A percentile compares a stretch with the other conserved stretches of the same genome.
Conservation (phyloP, 2,888 invertebrate species). For the Spodoptera littoralis region DNA sequence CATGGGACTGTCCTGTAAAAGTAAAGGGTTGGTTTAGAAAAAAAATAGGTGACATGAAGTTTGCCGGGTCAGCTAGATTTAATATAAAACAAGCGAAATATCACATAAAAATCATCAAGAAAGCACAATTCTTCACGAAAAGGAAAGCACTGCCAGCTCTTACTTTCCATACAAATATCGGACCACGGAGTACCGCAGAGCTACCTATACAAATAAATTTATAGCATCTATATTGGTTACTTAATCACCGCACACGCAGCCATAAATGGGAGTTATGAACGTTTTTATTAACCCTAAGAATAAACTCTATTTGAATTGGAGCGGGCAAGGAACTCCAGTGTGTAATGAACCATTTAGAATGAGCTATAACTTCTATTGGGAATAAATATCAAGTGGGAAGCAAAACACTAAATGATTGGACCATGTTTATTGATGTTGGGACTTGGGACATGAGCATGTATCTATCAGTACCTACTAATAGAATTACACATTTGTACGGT, state of each 20-base stretch:
- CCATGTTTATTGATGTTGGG: neutral
- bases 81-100: no score
- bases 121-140: neutral
- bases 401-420: conserved; percentile 21
- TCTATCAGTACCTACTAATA: no score
- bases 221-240: conserved; percentile 53
- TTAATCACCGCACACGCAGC: conserved; percentile 51
- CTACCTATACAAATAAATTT: conserved; percentile 51
- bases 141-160: neutral
- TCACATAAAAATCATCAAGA: no score
- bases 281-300: conserved; percentile 63
- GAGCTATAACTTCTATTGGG: conserved; percentile 41
- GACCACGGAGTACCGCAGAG: conserved; percentile 17
- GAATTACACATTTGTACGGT: no score
- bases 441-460: no score
- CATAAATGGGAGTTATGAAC: conserved; percentile 63
- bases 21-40: no score
- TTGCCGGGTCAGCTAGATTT: no score
- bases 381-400: conserved; percentile 26
- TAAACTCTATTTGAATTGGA: conserved; percentile 56
- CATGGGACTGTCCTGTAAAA: no score
- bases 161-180: conserved; percentile 4
- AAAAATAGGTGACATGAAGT: no score
- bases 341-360: conserved; percentile 33
- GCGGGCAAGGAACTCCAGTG: conserved; percentile 49